Percentiles rank a stretch among this genome's conserved stretches.
These are phyloP conservation scores for Penaeus monodon DNA, from an alignment of 2,888 invertebrate species.

Conservation along the genomic window DNA sequence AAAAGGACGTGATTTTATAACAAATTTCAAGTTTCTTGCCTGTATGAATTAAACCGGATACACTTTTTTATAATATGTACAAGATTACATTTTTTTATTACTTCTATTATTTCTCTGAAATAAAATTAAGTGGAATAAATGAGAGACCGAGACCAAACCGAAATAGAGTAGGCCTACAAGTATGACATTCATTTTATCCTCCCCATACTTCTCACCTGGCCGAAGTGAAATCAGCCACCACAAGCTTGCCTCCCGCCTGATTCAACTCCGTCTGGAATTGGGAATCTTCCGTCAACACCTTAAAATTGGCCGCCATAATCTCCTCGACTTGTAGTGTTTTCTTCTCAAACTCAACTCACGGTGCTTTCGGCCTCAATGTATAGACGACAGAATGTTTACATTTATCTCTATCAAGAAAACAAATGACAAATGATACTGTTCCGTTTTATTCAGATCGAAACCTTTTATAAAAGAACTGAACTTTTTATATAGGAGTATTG, in stretches of 20 bases:
- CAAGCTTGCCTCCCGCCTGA: slow-evolving; percentile 87
- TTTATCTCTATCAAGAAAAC: slow-evolving; percentile 1
- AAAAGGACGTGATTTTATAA: too few species aligned
- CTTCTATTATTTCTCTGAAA: too few species aligned
- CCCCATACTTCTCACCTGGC: slow-evolving; percentile 70
- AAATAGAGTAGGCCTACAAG: too few species aligned
- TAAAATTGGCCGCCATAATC: slow-evolving; percentile 59
- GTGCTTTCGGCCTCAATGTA: background rate
- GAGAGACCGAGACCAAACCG: too few species aligned
- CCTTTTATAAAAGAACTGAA: too few species aligned
- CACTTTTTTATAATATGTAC: too few species aligned
- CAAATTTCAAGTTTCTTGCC: too few species aligned
- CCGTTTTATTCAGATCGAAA: too few species aligned
- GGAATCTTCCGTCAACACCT: slow-evolving; percentile 63
- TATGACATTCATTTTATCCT: background rate
- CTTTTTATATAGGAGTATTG: too few species aligned
- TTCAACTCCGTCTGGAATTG: slow-evolving; percentile 77
- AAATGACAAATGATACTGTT: background rate
- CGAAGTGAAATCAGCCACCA: slow-evolving; percentile 95
- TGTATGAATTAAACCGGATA: too few species aligned
- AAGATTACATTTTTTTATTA: too few species aligned
- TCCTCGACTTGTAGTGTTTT: background rate
- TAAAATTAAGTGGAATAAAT: too few species aligned
- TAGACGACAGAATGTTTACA: background rate
- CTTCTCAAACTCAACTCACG: background rate